Evolutionary conservation across 92 coral and sea anemone species (phyloP), one percentile per base, ranked within the genome.

Genomic region (Palythoa grandis): DNA sequence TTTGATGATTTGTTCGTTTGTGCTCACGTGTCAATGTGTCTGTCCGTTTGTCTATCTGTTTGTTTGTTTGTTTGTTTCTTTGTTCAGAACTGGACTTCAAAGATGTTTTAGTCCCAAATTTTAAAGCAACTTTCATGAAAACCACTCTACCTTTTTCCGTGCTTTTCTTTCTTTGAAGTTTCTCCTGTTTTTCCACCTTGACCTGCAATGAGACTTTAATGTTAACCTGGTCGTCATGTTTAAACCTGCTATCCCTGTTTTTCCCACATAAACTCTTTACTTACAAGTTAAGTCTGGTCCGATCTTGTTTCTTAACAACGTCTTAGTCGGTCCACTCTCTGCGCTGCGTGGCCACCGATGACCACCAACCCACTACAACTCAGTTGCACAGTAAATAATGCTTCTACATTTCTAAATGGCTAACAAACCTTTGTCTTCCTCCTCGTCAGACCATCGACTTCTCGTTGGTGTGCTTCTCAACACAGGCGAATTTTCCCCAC

Each of bases 401-500:
- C 19, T 58, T 58, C 50, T 43, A 43, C 50, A 43, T 43, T 5
- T 12, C 15, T 56, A 56, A 56, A 12, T 56, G 19, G 29, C 17
- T 76, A 50, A 25, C 48, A 76, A 52, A 76, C 65, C 82, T 76
- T 76, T 52, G 3, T 20, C 92, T 70, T 90, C 90, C 50, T 94
- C 92, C 66, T 83, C 88, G 48, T 92, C 95, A 58, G 85, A 80
- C 89, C 92, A 84, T 19, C 87, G 88, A 60, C 82, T 90, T 89
- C 95, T 87, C 37, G 89, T 25, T 47, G 92, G 91, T 19, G 93
- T 90, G 24, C 82, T 89, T 80, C 90, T 90, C 3, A 79, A 88
- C 4, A 86, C 91, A 52, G 98, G 98, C 29, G 98, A 94, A 77
- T 88, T 92, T 76, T 92, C 95, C 68, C 98, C 92, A 88, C 98